Evolutionary conservation across 1,140 invertebrate species (phyloP).

Genomic region (Hirudo medicinalis): DNA sequence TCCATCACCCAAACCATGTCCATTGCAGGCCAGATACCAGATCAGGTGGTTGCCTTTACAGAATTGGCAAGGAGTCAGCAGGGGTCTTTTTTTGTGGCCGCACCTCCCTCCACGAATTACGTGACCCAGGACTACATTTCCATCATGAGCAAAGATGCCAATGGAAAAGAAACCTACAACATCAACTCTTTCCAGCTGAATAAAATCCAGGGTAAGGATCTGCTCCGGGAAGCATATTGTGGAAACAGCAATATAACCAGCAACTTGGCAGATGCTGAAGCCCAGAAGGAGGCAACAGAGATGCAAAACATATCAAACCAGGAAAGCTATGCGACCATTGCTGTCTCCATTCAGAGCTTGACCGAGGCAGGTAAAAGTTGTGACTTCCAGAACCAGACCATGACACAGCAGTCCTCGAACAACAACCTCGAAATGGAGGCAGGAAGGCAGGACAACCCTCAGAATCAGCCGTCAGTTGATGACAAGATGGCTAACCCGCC

Average conservation of each 20-base stretch:
- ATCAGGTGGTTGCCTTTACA: not conserved
- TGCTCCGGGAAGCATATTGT: too few species aligned
- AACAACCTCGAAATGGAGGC: not conserved
- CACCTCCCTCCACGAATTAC: not conserved
- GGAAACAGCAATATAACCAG: too few species aligned
- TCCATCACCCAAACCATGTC: not conserved
- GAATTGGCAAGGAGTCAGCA: not conserved
- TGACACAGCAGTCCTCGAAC: not conserved
- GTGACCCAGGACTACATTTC: not conserved
- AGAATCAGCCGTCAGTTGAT: not conserved
- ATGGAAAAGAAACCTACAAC: too few species aligned
- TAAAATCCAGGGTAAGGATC: too few species aligned
- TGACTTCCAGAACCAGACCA: not conserved
- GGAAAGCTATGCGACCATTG: not conserved
- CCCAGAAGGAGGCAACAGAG: not conserved
- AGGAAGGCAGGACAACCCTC: not conserved
- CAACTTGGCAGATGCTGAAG: not conserved
- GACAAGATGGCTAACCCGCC: not conserved
- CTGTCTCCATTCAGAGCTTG: not conserved
- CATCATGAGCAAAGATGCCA: too few species aligned
- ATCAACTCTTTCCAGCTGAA: too few species aligned
- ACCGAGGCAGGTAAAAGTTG: not conserved
- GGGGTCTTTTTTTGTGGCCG: not conserved
- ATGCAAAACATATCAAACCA: not conserved
- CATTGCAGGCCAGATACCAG: not conserved